These are phyloP conservation scores for Eulimnadia texana DNA, from an alignment of 1,140 invertebrate genomes.

Conservation along the genomic window DNA sequence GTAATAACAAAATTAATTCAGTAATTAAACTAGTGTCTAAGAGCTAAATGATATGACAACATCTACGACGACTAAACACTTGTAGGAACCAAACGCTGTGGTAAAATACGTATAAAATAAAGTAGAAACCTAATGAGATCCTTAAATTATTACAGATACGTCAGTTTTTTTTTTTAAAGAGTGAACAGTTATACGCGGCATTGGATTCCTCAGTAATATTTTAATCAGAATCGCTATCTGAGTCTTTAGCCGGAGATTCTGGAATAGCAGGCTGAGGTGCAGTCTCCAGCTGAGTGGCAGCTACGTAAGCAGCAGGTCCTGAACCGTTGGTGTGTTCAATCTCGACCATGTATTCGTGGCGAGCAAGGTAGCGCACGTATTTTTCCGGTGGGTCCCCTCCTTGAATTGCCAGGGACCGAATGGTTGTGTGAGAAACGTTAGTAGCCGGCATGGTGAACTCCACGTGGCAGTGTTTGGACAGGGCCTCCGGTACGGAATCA, in stretches of 20 bases:
- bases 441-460: constrained; percentile 99
- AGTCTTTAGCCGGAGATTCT: constrained; percentile 13
- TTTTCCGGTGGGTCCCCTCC: constrained; percentile 92
- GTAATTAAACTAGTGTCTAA: neutral
- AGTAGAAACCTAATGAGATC: too few relatives aligned
- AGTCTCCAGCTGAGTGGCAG: constrained; percentile 41
- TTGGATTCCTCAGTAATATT: too few relatives aligned
- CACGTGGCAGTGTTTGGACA: constrained; percentile 74
- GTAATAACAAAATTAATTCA: too few relatives aligned
- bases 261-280: neutral
- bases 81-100: neutral
- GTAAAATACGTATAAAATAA: neutral
- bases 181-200: too few relatives aligned
- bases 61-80: constrained; percentile 1
- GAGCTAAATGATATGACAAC: neutral
- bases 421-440: constrained; percentile 90
- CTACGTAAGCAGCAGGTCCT: constrained; percentile 54
- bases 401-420: constrained; percentile 82
- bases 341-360: constrained; percentile 85
- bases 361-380: constrained; percentile 91
- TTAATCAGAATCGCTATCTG: constrained; percentile 20
- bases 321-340: constrained; percentile 68
- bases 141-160: too few relatives aligned
- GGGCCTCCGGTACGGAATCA: constrained; percentile 88
- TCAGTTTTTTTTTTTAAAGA: too few relatives aligned